Conservation (phyloP, 2,888 invertebrate species). For the Helleia helle region DNA sequence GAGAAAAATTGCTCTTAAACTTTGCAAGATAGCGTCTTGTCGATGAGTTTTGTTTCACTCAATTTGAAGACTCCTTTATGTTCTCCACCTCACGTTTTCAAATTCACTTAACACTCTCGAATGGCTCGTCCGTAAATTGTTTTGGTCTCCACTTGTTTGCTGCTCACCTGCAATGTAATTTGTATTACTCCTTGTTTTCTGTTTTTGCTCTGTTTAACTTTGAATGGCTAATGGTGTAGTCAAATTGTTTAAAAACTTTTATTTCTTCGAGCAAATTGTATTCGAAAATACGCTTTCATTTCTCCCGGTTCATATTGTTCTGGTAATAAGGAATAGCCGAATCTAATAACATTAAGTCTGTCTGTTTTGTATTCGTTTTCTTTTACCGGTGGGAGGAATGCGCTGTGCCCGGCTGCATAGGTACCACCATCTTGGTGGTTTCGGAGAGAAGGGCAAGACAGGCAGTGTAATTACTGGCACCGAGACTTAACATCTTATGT, state of each 20-base stretch:
- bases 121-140: conserved; percentile 46
- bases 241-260: conserved; percentile 24
- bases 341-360: too few species aligned
- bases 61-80: conserved; percentile 36
- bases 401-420: too few species aligned
- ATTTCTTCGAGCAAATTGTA: conserved; percentile 20
- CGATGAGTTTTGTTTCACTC: conserved; percentile 62
- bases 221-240: conserved; percentile 29
- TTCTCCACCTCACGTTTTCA: conserved; percentile 36
- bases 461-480: too few species aligned
- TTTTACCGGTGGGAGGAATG: too few species aligned
- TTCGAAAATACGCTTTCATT: too few species aligned
- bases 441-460: too few species aligned
- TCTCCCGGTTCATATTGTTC: too few species aligned
- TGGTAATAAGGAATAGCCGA: too few species aligned
- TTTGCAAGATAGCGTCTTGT: conserved; percentile 62
- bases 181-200: conserved; percentile 32
- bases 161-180: conserved; percentile 47
- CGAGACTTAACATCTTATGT: too few species aligned
- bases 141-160: conserved; percentile 40
- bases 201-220: conserved; percentile 37
- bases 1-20: conserved; percentile 71
- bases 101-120: conserved; percentile 57
- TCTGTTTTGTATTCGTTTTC: too few species aligned
- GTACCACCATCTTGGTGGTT: too few species aligned